Evolutionary conservation across 2,888 invertebrate genomes (phyloP).

Genomic region (Dioctria linearis): DNA sequence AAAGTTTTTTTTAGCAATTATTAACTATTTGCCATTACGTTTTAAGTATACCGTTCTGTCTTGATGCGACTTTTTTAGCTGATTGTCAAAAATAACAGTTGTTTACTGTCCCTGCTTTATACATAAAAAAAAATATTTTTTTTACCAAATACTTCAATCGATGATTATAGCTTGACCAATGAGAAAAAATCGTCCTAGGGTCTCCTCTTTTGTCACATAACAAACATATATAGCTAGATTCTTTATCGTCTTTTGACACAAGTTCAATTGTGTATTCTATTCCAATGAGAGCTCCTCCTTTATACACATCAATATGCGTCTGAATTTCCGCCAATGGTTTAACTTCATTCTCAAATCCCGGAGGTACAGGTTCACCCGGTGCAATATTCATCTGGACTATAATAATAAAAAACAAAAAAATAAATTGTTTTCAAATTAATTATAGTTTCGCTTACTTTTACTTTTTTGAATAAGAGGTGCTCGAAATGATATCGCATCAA

Average conservation of each 20-base stretch:
- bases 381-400: constrained; percentile 66
- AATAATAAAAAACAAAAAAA: constrained; percentile 6
- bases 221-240: constrained; percentile 83
- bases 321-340: constrained; percentile 72
- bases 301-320: constrained; percentile 71
- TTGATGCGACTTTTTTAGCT: too few species aligned
- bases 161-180: constrained; percentile 85
- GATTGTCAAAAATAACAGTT: too few species aligned
- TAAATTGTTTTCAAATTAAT: not conserved
- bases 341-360: constrained; percentile 79
- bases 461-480: constrained; percentile 56
- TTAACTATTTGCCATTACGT: too few species aligned
- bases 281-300: constrained; percentile 76
- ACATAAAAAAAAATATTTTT: not conserved
- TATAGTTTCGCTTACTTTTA: constrained; percentile 54
- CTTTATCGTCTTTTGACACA: constrained; percentile 77
- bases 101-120: not conserved
- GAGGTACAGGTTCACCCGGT: constrained; percentile 80
- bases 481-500: constrained; percentile 60
- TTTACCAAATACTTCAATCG: constrained; percentile 79
- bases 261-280: constrained; percentile 86
- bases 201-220: constrained; percentile 86
- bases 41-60: too few species aligned
- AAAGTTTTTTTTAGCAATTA: too few species aligned
- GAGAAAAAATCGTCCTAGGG: constrained; percentile 83